Evolutionary conservation across 1,140 invertebrate species (phyloP).

Genomic region (Himalopsyche phryganea): DNA sequence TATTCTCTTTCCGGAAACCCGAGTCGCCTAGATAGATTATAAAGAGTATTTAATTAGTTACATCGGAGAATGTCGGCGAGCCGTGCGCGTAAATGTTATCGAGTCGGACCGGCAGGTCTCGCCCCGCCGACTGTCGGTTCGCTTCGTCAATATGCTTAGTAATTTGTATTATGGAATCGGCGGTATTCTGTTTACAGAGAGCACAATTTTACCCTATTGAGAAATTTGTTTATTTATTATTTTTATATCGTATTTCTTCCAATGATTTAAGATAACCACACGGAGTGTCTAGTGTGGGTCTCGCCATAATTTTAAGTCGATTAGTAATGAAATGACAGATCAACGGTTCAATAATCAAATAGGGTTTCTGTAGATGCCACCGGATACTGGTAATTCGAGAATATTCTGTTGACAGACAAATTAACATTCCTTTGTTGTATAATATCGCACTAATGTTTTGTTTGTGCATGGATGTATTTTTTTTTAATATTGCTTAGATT

Average conservation of each 20-base stretch:
- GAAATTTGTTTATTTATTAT: conserved; percentile 26
- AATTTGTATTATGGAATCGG: neutral
- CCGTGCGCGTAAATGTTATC: neutral
- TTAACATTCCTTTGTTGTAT: conserved; percentile 30
- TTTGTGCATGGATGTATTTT: conserved; percentile 32
- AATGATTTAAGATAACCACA: conserved; percentile 2
- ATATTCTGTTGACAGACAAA: neutral
- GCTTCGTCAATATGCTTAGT: neutral
- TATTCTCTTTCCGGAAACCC: conserved; percentile 16
- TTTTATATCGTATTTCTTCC: conserved; percentile 18
- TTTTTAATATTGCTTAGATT: conserved; percentile 23
- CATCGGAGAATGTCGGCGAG: neutral
- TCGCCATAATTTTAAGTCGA: conserved; percentile 28
- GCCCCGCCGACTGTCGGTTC: conserved; percentile 1
- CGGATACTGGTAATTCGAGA: neutral
- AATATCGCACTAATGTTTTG: conserved; percentile 29
- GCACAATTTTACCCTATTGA: conserved; percentile 26
- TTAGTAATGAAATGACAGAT: neutral
- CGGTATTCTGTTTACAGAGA: conserved; percentile 1
- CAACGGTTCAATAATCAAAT: neutral
- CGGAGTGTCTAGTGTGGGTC: conserved; percentile 8
- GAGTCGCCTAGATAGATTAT: conserved; percentile 11
- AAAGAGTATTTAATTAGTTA: neutral
- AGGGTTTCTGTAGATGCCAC: neutral
- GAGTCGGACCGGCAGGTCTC: neutral